These are phyloP conservation scores for Nanorana parkeri DNA, from an alignment of 2,113 vertebrate species.

Conservation along the genomic window DNA sequence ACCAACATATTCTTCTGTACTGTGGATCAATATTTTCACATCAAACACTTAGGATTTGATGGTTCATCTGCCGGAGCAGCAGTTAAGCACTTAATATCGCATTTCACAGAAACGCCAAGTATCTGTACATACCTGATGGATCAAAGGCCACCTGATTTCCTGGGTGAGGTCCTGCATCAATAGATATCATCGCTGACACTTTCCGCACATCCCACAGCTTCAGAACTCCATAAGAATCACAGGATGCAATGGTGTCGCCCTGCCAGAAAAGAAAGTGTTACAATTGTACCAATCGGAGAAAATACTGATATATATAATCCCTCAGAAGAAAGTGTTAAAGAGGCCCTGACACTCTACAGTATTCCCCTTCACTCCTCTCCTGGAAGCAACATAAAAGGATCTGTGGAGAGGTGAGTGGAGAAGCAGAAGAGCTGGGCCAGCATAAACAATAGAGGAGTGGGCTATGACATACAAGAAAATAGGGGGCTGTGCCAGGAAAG, in stretches of 20 bases:
- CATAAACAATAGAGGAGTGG: too few relatives aligned
- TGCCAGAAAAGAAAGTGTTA: constrained; percentile 53
- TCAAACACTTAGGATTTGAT: constrained; percentile 10
- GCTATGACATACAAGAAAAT: too few relatives aligned
- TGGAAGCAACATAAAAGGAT: too few relatives aligned
- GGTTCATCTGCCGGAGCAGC: neutral
- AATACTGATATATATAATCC: neutral
- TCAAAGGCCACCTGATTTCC: constrained; percentile 82
- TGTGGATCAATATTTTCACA: neutral
- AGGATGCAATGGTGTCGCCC: constrained; percentile 79
- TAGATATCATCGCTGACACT: constrained; percentile 59
- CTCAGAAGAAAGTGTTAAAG: too few relatives aligned
- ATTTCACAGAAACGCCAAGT: neutral
- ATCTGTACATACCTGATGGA: constrained; percentile 67
- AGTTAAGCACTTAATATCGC: neutral
- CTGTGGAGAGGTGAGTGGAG: too few relatives aligned
- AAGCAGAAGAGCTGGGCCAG: too few relatives aligned
- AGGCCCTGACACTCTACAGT: too few relatives aligned
- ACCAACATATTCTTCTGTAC: neutral
- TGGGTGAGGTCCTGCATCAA: constrained; percentile 74
- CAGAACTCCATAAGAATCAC: constrained; percentile 72
- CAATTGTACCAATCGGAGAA: neutral
- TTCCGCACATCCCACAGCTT: constrained; percentile 83
- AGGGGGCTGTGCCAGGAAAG: too few relatives aligned
- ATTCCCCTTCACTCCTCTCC: too few relatives aligned